Conservation (phyloP, 2,888 invertebrate species). For the Noctua janthe region DNA sequence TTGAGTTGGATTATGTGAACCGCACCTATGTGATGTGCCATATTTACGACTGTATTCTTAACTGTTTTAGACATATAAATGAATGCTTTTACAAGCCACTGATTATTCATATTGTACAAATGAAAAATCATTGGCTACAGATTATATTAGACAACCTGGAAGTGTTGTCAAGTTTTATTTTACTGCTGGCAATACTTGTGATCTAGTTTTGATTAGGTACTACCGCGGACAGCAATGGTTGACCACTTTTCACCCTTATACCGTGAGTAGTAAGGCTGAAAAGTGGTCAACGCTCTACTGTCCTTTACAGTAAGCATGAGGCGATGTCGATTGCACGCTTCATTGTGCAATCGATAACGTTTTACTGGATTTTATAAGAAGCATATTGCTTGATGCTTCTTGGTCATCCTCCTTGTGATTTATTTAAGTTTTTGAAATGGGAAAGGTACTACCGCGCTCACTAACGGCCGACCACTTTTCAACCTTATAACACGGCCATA, state of each 20-base stretch:
- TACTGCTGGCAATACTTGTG: slow-evolving; percentile 49
- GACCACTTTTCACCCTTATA: neutral
- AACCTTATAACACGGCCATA: too few relatives aligned
- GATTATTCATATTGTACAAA: slow-evolving; percentile 79
- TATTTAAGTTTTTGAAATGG: neutral
- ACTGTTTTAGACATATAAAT: slow-evolving; percentile 17
- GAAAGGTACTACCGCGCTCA: too few relatives aligned
- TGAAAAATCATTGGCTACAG: slow-evolving; percentile 84
- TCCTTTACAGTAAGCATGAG: neutral
- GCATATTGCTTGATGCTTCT: neutral
- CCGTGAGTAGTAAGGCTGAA: neutral
- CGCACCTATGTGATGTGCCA: neutral
- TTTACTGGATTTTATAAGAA: neutral
- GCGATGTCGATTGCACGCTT: neutral
- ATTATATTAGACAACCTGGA: slow-evolving; percentile 70
- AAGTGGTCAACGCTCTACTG: neutral
- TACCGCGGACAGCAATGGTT: neutral
- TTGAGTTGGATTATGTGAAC: neutral
- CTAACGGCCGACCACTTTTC: too few relatives aligned
- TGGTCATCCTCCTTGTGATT: neutral
- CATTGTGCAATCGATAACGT: neutral
- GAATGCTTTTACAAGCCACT: slow-evolving; percentile 75
- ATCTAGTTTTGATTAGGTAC: slow-evolving; percentile 7
- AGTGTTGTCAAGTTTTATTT: slow-evolving; percentile 75
- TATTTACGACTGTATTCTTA: neutral